These are phyloP conservation scores for Clunio marinus DNA, from an alignment of 2,888 invertebrate species.

Conservation along the genomic window DNA sequence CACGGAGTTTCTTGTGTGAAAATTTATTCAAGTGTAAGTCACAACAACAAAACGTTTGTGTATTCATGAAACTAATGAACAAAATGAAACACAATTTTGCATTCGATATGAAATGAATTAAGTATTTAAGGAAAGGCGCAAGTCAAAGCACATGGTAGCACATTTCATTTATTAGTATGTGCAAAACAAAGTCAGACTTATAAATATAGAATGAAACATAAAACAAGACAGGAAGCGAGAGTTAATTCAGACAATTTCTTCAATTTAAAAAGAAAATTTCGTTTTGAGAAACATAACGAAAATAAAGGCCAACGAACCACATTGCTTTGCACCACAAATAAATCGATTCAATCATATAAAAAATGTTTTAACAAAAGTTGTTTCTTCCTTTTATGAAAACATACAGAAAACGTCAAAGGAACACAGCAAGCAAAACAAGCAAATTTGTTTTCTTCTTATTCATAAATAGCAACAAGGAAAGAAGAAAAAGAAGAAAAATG, in stretches of 20 bases:
- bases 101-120: neutral
- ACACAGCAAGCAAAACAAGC: slow-evolving; percentile 7
- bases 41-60: slow-evolving; percentile 12
- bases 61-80: no score
- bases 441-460: no score
- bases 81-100: neutral
- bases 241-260: slow-evolving; percentile 26
- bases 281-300: no score
- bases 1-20: no score
- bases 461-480: neutral
- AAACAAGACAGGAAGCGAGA: neutral
- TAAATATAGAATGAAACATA: neutral
- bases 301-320: no score
- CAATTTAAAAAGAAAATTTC: slow-evolving; percentile 3
- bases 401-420: slow-evolving; percentile 9
- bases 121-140: no score
- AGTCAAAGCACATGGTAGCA: slow-evolving; percentile 6
- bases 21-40: no score
- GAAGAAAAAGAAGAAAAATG: slow-evolving; percentile 8
- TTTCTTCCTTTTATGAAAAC: slow-evolving; percentile 10
- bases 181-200: neutral
- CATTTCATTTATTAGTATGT: neutral
- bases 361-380: neutral
- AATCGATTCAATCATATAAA: neutral
- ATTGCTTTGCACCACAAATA: slow-evolving; percentile 1